phyloP scores from a whole-genome alignment of 2,797 vertebrate species.

The Amazonetta brasiliensis region DNA sequence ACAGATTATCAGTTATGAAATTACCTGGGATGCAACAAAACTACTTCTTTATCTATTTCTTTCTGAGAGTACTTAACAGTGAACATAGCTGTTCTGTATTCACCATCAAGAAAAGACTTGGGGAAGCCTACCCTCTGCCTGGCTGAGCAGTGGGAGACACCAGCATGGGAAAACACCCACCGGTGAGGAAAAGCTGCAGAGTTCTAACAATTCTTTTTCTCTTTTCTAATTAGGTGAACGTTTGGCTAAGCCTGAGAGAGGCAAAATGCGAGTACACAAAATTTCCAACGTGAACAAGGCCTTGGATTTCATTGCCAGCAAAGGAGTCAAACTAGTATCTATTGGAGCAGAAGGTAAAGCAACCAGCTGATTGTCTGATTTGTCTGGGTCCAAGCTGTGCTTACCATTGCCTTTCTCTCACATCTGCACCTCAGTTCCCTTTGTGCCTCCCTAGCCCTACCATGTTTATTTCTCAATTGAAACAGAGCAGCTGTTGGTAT shows the following conservation, averaged over 20 bases:
- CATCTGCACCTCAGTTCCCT: background rate
- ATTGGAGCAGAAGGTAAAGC: slow-evolving; percentile 90
- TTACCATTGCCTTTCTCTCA: background rate
- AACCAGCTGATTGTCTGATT: background rate
- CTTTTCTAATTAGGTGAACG: slow-evolving; percentile 82
- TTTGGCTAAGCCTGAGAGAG: slow-evolving; percentile 90
- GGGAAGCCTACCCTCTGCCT: background rate
- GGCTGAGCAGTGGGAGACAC: background rate
- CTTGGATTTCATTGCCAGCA: slow-evolving; percentile 90
- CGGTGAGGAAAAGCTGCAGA: background rate
- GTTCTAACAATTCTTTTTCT: background rate
- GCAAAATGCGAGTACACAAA: slow-evolving; percentile 92
- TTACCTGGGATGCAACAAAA: background rate
- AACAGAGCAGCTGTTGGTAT: background rate
- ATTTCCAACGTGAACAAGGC: slow-evolving; percentile 94
- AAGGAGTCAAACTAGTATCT: slow-evolving; percentile 91
- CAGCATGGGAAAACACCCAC: background rate
- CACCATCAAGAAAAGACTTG: background rate
- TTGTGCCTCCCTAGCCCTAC: background rate
- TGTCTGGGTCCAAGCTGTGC: background rate
- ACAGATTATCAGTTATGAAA: background rate
- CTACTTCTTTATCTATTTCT: background rate
- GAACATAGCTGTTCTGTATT: background rate
- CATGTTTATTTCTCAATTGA: background rate
- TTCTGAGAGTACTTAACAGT: fast-evolving